These are phyloP conservation scores for Diogma glabrata DNA, from an alignment of 2,888 invertebrate genomes.

Conservation along the genomic window DNA sequence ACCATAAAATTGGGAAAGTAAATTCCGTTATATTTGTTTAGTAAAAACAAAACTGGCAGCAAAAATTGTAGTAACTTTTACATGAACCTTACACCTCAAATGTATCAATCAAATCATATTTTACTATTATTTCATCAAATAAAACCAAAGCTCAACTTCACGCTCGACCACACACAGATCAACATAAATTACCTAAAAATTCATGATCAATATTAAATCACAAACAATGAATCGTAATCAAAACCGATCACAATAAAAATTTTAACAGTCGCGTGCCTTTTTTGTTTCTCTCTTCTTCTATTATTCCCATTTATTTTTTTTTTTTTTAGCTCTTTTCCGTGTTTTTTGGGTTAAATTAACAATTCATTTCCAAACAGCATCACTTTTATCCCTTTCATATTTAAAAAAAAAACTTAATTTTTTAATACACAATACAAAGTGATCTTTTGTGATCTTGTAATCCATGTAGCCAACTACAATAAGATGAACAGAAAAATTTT, in stretches of 20 bases:
- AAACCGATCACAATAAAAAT: neutral
- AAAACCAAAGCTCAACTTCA: no score
- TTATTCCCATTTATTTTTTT: neutral
- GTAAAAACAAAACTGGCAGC: no score
- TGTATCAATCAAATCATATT: no score
- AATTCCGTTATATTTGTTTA: no score
- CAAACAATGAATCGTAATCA: neutral
- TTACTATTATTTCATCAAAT: no score
- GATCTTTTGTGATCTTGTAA: conserved; percentile 9
- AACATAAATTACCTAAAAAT: conserved; percentile 4
- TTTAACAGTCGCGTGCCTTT: conserved; percentile 8
- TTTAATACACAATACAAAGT: conserved; percentile 3
- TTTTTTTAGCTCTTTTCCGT: conserved; percentile 1
- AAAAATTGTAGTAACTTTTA: no score
- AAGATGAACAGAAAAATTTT: no score
- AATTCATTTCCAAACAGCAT: conserved; percentile 5
- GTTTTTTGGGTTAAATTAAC: conserved; percentile 5
- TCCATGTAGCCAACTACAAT: no score
- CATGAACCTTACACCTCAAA: no score
- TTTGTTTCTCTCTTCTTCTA: conserved; percentile 4
- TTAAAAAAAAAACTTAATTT: neutral
- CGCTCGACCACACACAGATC: conserved; percentile 1
- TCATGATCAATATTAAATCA: neutral
- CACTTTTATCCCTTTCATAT: conserved; percentile 3
- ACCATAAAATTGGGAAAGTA: no score